Percentiles rank a stretch among this genome's conserved stretches.
These are phyloP conservation scores for Hippocampus guttulatus DNA, from an alignment of 2,113 vertebrate species.

Conservation along the genomic window DNA sequence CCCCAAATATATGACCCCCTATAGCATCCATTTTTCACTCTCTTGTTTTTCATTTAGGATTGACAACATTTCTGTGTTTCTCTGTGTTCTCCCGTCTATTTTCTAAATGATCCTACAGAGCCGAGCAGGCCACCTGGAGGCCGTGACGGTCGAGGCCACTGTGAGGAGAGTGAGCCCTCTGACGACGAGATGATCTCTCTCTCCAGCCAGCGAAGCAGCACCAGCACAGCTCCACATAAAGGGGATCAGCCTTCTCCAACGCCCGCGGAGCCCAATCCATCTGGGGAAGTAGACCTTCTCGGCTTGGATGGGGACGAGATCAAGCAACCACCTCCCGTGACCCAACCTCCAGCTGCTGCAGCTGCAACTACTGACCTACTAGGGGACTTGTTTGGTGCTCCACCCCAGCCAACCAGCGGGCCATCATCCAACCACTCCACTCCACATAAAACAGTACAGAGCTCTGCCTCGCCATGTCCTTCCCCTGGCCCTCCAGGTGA, in stretches of 20 bases:
- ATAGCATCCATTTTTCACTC: not conserved
- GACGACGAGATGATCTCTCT: conserved; percentile 97
- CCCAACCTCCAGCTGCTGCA: conserved; percentile 74
- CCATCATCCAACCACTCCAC: conserved; percentile 86
- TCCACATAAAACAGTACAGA: conserved; percentile 76
- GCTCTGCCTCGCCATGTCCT: conserved; percentile 79
- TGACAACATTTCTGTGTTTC: not conserved
- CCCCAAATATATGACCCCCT: conserved; percentile 7
- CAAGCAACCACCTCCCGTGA: conserved; percentile 67
- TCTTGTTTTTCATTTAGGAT: not conserved
- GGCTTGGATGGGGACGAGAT: conserved; percentile 79
- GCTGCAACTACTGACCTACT: conserved; percentile 87
- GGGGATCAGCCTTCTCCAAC: conserved; percentile 65
- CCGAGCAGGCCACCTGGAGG: conserved; percentile 74
- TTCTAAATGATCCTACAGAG: conserved; percentile 50
- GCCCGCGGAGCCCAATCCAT: conserved; percentile 45
- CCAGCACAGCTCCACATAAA: conserved; percentile 74
- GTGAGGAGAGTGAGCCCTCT: conserved; percentile 93
- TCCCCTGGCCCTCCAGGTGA: conserved; percentile 73
- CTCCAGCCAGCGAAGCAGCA: conserved; percentile 86
- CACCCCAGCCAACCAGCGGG: conserved; percentile 68
- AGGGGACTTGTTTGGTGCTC: conserved; percentile 84
- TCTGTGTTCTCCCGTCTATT: conserved; percentile 3
- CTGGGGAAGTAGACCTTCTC: conserved; percentile 88
- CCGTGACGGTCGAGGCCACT: conserved; percentile 79